These are phyloP conservation scores for Ciconia boyciana DNA, from an alignment of 2,113 vertebrate species.

Conservation along the genomic window DNA sequence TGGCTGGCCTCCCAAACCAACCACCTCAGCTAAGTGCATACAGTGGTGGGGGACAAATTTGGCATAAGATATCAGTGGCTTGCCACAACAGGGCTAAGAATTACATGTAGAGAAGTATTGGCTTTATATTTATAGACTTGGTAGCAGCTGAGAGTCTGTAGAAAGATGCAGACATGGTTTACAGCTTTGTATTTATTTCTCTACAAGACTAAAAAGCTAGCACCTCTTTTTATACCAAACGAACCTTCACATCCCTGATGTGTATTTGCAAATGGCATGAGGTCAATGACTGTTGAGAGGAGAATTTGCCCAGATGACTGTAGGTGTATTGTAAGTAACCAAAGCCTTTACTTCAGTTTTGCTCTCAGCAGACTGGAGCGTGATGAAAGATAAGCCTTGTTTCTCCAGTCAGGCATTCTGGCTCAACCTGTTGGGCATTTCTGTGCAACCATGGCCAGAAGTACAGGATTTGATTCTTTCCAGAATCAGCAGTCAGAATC, in stretches of 20 bases:
- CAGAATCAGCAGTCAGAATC: not conserved
- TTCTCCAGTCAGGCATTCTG: not conserved
- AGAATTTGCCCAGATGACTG: not conserved
- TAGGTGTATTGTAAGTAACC: not conserved
- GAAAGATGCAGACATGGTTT: not conserved
- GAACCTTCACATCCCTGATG: not conserved
- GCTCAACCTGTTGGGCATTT: not conserved
- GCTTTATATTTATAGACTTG: not conserved
- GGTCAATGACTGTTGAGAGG: not conserved
- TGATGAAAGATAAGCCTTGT: not conserved
- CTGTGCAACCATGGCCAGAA: not conserved
- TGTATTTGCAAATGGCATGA: not conserved
- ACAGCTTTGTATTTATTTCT: not conserved
- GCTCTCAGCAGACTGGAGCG: not conserved
- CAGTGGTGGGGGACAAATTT: not conserved
- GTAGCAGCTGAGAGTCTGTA: not conserved
- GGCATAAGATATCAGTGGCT: not conserved
- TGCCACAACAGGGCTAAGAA: not conserved
- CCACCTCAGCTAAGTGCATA: not conserved
- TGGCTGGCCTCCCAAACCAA: not conserved
- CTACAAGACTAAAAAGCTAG: not conserved
- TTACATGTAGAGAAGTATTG: not conserved
- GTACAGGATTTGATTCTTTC: not conserved
- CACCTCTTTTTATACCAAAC: not conserved
- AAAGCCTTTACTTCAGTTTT: not conserved